phyloP scores from a whole-genome alignment of 2,797 vertebrate genomes.

The Mormyrus proboscirostris region DNA sequence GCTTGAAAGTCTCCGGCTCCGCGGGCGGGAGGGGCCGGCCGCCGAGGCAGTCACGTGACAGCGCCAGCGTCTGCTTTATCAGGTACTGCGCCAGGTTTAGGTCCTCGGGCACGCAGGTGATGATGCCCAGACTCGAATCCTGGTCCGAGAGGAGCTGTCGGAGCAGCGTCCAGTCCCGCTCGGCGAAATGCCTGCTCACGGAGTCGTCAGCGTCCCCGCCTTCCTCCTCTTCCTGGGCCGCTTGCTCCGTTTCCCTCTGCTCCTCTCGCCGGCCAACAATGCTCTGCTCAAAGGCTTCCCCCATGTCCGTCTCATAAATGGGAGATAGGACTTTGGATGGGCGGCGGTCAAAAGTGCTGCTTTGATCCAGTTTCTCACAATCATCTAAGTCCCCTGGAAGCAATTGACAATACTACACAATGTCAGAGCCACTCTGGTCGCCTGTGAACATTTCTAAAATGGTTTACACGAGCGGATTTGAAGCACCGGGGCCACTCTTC shows the following conservation, averaged over 20 bases:
- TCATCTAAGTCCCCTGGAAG: slow-evolving; percentile 98
- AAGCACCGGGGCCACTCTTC: slow-evolving; percentile 23
- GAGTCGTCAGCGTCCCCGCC: slow-evolving; percentile 56
- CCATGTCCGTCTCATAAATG: slow-evolving; percentile 91
- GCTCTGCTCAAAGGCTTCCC: slow-evolving; percentile 79
- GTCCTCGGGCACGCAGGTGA: slow-evolving; percentile 91
- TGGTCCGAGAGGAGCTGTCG: slow-evolving; percentile 88
- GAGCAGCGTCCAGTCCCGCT: slow-evolving; percentile 91
- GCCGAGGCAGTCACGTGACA: slow-evolving; percentile 82
- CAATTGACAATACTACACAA: slow-evolving; percentile 99
- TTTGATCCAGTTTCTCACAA: slow-evolving; percentile 97
- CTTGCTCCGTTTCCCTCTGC: slow-evolving; percentile 61
- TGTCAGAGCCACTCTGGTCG: slow-evolving; percentile 78
- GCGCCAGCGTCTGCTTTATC: slow-evolving; percentile 91
- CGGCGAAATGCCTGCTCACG: slow-evolving; percentile 75
- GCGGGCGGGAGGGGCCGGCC: slow-evolving; percentile 73
- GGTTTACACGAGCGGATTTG: slow-evolving; percentile 27
- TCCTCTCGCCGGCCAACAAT: slow-evolving; percentile 60
- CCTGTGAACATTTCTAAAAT: slow-evolving; percentile 38
- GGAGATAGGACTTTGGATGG: slow-evolving; percentile 95
- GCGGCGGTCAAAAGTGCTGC: slow-evolving; percentile 84
- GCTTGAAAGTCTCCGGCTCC: slow-evolving; percentile 77
- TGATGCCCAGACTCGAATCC: slow-evolving; percentile 80
- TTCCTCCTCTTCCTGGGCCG: slow-evolving; percentile 59
- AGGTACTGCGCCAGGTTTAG: slow-evolving; percentile 96